Evolutionary conservation across 1,140 invertebrate species (phyloP).

Genomic region (Drosophila suzukii): DNA sequence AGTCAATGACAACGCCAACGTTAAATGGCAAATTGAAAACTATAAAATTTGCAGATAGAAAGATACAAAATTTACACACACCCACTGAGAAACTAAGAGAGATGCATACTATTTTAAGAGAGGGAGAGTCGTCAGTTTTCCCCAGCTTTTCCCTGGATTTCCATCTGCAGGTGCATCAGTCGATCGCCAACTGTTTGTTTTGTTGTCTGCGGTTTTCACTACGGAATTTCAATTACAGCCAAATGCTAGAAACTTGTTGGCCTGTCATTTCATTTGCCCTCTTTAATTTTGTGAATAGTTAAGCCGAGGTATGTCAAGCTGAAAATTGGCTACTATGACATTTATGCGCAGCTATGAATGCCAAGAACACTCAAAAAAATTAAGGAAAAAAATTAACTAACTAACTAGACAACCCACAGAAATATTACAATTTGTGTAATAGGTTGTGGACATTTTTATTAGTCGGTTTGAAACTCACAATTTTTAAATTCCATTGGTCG

Average conservation of each 20-base stretch:
- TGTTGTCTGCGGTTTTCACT: conserved; percentile 6
- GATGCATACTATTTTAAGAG: not conserved
- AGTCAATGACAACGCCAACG: conserved; percentile 6
- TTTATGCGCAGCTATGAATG: not conserved
- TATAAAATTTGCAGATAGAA: conserved; percentile 1
- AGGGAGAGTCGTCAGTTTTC: not conserved
- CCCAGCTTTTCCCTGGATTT: conserved; percentile 8
- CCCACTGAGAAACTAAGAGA: not conserved
- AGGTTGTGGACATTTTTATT: too few relatives aligned
- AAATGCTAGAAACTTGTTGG: not conserved
- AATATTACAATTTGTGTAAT: too few relatives aligned
- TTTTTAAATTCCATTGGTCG: too few relatives aligned
- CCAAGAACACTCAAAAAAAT: not conserved
- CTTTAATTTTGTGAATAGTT: conserved; percentile 1
- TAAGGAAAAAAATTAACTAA: too few relatives aligned
- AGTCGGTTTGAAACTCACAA: too few relatives aligned
- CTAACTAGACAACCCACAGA: too few relatives aligned
- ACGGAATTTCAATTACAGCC: conserved; percentile 7
- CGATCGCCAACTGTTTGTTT: conserved; percentile 4
- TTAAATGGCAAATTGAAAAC: conserved; percentile 11
- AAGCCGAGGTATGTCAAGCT: not conserved
- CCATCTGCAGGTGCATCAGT: conserved; percentile 14
- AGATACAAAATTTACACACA: not conserved
- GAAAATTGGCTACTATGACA: conserved; percentile 4
- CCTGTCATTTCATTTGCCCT: conserved; percentile 7